A percentile compares a stretch with the other conserved stretches of the same genome.
Conservation (phyloP, 2,888 invertebrate species). For the Eulithis prunata region DNA sequence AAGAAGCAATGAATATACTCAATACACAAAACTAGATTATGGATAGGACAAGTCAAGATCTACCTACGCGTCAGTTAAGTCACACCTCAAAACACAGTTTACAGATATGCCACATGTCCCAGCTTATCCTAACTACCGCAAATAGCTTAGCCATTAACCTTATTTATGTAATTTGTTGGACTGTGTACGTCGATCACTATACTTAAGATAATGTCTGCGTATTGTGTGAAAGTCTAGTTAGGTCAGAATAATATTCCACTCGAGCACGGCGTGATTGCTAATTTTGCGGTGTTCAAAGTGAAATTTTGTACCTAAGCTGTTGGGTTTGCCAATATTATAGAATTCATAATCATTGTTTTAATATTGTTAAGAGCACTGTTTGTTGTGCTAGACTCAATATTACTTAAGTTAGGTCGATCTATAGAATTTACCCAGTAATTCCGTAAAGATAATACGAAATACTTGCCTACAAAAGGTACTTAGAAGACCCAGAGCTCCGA, state of each 20-base stretch:
- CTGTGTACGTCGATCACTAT: conserved; percentile 1
- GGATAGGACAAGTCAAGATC: conserved; percentile 2
- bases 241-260: background rate
- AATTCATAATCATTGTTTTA: no score
- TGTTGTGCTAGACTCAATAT: no score
- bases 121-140: background rate
- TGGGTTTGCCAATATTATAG: background rate
- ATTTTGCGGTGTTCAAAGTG: background rate
- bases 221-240: conserved; percentile 4
- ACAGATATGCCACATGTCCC: background rate
- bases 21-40: background rate
- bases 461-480: no score
- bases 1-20: background rate
- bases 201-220: conserved; percentile 1
- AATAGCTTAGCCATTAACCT: conserved; percentile 1
- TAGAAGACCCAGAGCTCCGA: no score
- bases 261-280: background rate
- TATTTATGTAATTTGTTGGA: conserved; percentile 3
- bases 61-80: background rate
- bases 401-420: no score
- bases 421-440: no score
- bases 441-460: no score
- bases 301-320: background rate
- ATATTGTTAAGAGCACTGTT: no score
- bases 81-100: background rate